phyloP scores from a whole-genome alignment of 2,797 vertebrate species.

The Bradypodion ventrale region DNA sequence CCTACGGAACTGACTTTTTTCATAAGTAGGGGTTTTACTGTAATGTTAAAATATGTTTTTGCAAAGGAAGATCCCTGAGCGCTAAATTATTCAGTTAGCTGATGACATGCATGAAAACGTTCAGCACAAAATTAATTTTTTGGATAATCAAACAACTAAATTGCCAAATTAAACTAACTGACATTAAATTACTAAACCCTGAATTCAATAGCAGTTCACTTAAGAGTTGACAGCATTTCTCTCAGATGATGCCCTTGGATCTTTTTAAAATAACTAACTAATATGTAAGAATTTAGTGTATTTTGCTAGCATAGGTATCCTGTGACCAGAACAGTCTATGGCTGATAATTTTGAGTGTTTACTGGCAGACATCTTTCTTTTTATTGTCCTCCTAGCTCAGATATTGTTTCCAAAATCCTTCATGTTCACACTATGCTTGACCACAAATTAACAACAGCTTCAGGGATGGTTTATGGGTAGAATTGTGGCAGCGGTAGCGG shows the following conservation, averaged over 20 bases:
- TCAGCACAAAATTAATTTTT: slow-evolving; percentile 16
- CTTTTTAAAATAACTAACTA: neutral
- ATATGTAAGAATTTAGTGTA: neutral
- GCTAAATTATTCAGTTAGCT: neutral
- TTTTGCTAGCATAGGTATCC: neutral
- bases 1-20: no score
- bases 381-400: neutral
- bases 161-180: no score
- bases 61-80: neutral
- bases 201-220: neutral
- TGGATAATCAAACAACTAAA: neutral
- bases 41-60: neutral
- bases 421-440: neutral
- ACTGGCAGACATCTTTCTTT: neutral
- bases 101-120: neutral
- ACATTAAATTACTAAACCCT: no score
- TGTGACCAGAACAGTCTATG: no score
- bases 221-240: neutral
- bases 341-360: neutral
- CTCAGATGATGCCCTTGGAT: neutral
- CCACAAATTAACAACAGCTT: neutral
- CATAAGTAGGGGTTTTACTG: no score
- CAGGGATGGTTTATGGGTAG: neutral
- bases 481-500: neutral
- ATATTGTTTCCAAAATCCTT: neutral